phyloP scores from a whole-genome alignment of 2,797 vertebrate species.

The Mormyrus proboscirostris region DNA sequence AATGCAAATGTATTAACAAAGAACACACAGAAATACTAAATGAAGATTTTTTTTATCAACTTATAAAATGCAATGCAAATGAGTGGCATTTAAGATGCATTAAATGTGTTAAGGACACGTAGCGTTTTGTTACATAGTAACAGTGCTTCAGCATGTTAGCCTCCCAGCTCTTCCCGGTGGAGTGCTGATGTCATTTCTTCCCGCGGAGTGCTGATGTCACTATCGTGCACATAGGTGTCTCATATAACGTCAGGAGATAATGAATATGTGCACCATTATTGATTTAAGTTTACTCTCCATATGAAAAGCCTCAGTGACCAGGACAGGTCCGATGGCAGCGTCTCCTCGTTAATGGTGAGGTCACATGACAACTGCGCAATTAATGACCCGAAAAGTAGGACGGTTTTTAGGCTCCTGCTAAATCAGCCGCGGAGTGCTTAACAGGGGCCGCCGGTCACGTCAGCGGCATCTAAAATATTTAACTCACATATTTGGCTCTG shows the following conservation, averaged over 20 bases:
- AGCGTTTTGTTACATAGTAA: neutral
- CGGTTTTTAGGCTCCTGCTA: neutral
- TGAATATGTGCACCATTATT: neutral
- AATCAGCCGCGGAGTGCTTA: neutral
- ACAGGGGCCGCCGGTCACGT: neutral
- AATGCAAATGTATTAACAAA: neutral
- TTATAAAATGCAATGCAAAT: neutral
- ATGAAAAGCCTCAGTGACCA: neutral
- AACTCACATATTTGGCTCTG: neutral
- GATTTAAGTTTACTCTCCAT: neutral
- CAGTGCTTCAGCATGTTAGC: neutral
- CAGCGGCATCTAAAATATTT: neutral
- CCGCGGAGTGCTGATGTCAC: neutral
- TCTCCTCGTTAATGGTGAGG: neutral
- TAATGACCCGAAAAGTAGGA: neutral
- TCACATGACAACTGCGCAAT: neutral
- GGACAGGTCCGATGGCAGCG: neutral
- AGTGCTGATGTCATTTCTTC: neutral
- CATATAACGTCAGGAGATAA: neutral
- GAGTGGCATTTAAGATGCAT: neutral
- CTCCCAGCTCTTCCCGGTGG: neutral
- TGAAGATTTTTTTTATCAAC: neutral
- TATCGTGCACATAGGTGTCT: neutral
- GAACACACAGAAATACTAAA: neutral
- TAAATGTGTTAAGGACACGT: neutral